Conservation (phyloP, 1,140 invertebrate genomes). For the Aphelenchoides avenae region DNA sequence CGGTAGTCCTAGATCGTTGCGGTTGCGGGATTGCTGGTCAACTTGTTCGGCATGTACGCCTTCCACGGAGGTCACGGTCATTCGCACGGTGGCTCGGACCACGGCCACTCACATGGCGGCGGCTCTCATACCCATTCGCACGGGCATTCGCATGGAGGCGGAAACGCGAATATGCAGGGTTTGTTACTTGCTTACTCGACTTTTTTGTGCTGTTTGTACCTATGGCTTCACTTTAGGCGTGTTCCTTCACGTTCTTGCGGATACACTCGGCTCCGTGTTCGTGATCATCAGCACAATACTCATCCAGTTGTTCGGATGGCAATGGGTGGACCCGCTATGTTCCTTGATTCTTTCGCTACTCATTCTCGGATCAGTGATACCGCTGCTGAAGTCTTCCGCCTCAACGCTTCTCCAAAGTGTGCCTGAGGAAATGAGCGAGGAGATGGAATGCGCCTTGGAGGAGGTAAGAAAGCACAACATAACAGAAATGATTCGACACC, state of each 20-base stretch:
- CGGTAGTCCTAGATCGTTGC: conserved; percentile 63
- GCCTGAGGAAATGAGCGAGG: conserved; percentile 43
- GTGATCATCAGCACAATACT: conserved; percentile 68
- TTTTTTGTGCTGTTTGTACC: conserved; percentile 37
- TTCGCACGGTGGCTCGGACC: conserved; percentile 45
- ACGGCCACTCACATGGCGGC: conserved; percentile 49
- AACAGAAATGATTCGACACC: conserved; percentile 12
- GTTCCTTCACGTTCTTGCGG: conserved; percentile 67
- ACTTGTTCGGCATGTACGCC: conserved; percentile 66
- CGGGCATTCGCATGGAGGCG: conserved; percentile 57
- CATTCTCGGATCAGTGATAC: conserved; percentile 66
- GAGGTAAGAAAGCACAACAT: conserved; percentile 32
- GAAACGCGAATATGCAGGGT: conserved; percentile 68
- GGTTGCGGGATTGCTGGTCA: conserved; percentile 65
- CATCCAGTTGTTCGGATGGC: conserved; percentile 66
- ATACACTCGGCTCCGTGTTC: conserved; percentile 68
- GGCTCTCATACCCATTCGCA: conserved; percentile 58
- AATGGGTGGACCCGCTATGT: conserved; percentile 68
- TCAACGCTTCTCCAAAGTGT: conserved; percentile 61
- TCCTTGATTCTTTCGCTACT: conserved; percentile 67
- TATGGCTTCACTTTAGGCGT: conserved; percentile 63
- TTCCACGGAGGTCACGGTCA: conserved; percentile 61
- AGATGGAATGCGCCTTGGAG: conserved; percentile 19
- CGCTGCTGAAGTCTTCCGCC: conserved; percentile 65
- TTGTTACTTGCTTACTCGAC: conserved; percentile 62